Base-by-base conservation (phyloP, 2,113 vertebrate genomes). In the Hypomesus transpacificus region DNA sequence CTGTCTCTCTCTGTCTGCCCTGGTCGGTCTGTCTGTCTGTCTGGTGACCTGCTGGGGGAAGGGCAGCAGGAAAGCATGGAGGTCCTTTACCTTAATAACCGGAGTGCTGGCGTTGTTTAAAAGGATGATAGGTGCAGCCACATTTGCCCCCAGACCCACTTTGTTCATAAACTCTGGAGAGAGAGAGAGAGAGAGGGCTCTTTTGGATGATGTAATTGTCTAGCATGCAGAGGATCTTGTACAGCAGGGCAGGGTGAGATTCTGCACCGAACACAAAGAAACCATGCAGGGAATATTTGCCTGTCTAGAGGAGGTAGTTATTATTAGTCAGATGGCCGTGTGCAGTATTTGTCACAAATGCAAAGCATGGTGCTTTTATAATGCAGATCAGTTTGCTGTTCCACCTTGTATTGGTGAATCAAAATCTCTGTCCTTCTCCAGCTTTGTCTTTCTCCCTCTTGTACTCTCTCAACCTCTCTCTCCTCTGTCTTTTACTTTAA, bases 191-290 rank as follows among this genome's bases (percentile, higher is more conserved):
- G 39, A 46, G 39, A 46, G 39, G 34, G 28, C 62, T 68, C 28
- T 57, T 77, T 62, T 66, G n/a, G 69, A 71, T 70, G 76, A 78
- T 75, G 69, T 77, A 60, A 31, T 67, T 67, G 62, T 52, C 66
- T 59, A 14, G 58, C 24, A 13, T 22, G 13, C 34, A 21, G 64
- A 66, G 16, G 14, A 74, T 21, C 4, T 51, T 61, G 34, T 17
- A 34, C 58, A 63, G 61, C 28, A 18, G 61, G 28, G 17, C 5
- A 18, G 28, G 61, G 22, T 28, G 6, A 62, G 28, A n/a, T 62
- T 62, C 16, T 6, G 39, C 39, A 46, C 8, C 2, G 9, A 46
- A 46, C 39, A 46, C 24, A 56, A 56, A 56, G 21, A 14, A 28
- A 16, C 26, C 59, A 24, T 21, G 21, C 22, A 61, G 26, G 13